Percentiles rank a stretch among this genome's conserved stretches.
These are phyloP conservation scores for Puffinus mauretanicus DNA, from an alignment of 2,113 vertebrate species.

Conservation along the genomic window DNA sequence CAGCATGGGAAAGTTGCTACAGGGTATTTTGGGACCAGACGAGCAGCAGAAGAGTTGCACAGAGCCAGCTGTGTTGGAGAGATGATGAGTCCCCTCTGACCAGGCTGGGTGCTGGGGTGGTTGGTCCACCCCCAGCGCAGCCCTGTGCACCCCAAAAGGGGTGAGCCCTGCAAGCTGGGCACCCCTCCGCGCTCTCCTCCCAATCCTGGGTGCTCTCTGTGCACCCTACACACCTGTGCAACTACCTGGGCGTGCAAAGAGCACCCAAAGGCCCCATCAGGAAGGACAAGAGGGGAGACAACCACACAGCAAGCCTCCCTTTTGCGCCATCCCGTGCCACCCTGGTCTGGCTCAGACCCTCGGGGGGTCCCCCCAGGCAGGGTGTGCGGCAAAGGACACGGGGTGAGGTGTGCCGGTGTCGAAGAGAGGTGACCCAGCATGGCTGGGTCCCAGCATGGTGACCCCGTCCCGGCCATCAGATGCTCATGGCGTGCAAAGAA, in stretches of 20 bases:
- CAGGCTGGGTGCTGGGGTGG: background rate
- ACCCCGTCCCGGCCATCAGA: fast-evolving
- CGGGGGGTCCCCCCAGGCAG: fast-evolving
- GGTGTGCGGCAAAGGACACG: fast-evolving
- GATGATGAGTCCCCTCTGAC: background rate
- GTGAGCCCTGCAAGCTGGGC: background rate
- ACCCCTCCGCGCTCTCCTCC: background rate
- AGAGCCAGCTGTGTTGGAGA: fast-evolving
- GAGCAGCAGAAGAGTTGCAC: background rate
- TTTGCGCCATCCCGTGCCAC: background rate
- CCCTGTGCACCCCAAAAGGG: background rate
- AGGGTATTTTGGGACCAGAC: background rate
- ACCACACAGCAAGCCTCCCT: fast-evolving
- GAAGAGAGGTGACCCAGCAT: fast-evolving
- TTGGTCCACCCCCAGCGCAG: background rate
- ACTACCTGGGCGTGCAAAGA: background rate
- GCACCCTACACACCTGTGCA: background rate
- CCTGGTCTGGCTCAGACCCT: background rate
- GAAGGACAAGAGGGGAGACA: background rate
- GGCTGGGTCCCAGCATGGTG: background rate
- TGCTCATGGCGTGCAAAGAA: background rate
- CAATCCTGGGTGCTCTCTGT: background rate
- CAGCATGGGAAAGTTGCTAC: background rate
- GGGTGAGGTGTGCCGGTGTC: fast-evolving
- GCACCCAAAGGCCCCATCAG: background rate